These are phyloP conservation scores for Charina bottae DNA, from an alignment of 2,113 vertebrate genomes.

Conservation along the genomic window DNA sequence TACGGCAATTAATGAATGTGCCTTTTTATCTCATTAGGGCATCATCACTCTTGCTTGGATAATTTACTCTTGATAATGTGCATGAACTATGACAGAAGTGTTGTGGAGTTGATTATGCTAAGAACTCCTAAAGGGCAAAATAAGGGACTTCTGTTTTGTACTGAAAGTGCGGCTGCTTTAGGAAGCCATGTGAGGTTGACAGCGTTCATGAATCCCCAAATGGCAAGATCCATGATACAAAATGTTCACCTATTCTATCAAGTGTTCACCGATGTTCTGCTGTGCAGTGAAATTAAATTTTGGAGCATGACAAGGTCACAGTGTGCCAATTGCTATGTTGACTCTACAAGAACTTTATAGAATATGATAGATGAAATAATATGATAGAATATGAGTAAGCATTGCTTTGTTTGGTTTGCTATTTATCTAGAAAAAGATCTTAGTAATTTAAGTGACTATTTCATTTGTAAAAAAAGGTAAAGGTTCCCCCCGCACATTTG, in stretches of 20 bases:
- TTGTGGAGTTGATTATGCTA: not conserved
- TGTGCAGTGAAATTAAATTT: not conserved
- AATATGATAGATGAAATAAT: conserved; percentile 2
- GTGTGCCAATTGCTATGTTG: not conserved
- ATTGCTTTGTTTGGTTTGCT: not conserved
- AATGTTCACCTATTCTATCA: not conserved
- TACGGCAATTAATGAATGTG: not conserved
- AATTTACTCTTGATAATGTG: not conserved
- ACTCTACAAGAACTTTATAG: conserved; percentile 14
- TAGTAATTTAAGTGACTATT: not conserved
- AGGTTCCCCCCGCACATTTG: no score
- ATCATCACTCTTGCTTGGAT: not conserved
- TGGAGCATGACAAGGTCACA: conserved; percentile 5
- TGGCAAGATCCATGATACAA: not conserved
- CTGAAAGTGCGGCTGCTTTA: not conserved
- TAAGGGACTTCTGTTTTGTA: not conserved
- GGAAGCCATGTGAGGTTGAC: not conserved
- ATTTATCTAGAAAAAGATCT: not conserved
- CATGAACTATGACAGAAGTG: not conserved
- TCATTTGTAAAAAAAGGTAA: no score
- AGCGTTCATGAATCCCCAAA: not conserved
- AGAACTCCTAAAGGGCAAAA: no score
- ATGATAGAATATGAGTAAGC: not conserved
- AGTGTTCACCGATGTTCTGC: not conserved
- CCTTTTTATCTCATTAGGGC: not conserved